phyloP scores from a whole-genome alignment of 2,888 invertebrate genomes.

The Galerucella pusilla region DNA sequence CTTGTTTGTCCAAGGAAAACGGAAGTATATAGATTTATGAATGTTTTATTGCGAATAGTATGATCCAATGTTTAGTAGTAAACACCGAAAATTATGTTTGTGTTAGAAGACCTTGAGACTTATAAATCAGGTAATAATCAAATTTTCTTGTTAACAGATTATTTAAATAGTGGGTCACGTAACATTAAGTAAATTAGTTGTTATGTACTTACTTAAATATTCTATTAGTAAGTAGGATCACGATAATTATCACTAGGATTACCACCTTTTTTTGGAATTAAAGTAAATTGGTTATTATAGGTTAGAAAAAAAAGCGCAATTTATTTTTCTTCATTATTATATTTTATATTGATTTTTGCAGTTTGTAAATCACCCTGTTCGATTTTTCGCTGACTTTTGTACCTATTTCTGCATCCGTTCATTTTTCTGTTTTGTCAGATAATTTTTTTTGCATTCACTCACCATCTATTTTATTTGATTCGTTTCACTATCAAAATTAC shows the following conservation, averaged over 20 bases:
- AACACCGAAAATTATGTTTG: constrained; percentile 17
- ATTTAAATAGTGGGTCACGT: not conserved
- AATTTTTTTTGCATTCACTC: too few relatives aligned
- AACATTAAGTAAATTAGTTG: not conserved
- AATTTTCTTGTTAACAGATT: not conserved
- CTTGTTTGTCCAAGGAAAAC: constrained; percentile 23
- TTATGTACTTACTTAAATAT: not conserved
- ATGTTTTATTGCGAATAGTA: constrained; percentile 16
- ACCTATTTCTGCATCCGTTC: too few relatives aligned
- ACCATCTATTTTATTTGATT: too few relatives aligned
- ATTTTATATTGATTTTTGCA: too few relatives aligned
- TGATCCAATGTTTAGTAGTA: not conserved
- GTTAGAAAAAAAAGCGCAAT: too few relatives aligned
- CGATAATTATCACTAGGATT: not conserved
- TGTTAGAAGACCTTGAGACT: constrained; percentile 12
- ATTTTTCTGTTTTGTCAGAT: too few relatives aligned
- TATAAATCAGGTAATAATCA: not conserved
- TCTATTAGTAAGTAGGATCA: not conserved
- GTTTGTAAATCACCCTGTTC: too few relatives aligned
- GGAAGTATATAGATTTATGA: constrained; percentile 7
- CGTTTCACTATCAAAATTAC: too few relatives aligned
- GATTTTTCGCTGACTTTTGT: too few relatives aligned
- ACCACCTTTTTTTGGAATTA: too few relatives aligned
- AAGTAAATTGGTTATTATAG: too few relatives aligned
- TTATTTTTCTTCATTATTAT: too few relatives aligned